Evolutionary conservation across 1,140 invertebrate genomes (phyloP).

Genomic region (Hyphantria cunea): DNA sequence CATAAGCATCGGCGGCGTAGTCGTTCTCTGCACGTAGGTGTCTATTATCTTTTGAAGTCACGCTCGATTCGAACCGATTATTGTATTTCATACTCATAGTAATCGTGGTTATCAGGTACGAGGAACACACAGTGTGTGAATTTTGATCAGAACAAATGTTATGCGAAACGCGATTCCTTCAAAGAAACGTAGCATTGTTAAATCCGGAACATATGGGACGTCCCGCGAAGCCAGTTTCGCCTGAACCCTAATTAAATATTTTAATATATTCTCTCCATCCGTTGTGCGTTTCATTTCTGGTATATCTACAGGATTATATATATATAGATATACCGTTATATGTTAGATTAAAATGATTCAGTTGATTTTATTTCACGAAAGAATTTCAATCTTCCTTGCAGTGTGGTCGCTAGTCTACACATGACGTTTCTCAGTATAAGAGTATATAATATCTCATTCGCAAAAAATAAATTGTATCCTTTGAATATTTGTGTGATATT

Average conservation of each 20-base stretch:
- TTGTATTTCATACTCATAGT: conserved; percentile 36
- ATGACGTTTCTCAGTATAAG: conserved; percentile 6
- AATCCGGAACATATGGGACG: conserved; percentile 47
- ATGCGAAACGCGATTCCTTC: conserved; percentile 52
- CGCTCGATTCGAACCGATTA: conserved; percentile 38
- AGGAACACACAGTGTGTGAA: conserved; percentile 54
- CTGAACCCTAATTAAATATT: conserved; percentile 65
- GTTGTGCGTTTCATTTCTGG: conserved; percentile 43
- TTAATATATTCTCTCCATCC: conserved; percentile 63
- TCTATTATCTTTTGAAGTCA: conserved; percentile 31
- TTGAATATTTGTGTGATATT: conserved; percentile 7
- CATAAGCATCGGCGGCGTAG: conserved; percentile 14
- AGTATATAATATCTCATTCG: background rate
- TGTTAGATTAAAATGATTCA: conserved; percentile 43
- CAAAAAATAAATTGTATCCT: conserved; percentile 12
- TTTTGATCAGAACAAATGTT: conserved; percentile 61
- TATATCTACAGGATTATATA: conserved; percentile 20
- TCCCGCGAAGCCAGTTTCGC: conserved; percentile 51
- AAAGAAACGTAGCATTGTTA: conserved; percentile 59
- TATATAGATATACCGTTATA: conserved; percentile 23
- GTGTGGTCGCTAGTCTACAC: conserved; percentile 3
- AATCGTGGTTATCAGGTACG: conserved; percentile 41
- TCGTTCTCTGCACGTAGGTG: conserved; percentile 20
- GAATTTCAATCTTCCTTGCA: conserved; percentile 22
- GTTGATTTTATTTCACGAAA: conserved; percentile 30